These are phyloP conservation scores for Kuschelorhynchus macadamiae DNA, from an alignment of 2,888 invertebrate species.

Conservation along the genomic window DNA sequence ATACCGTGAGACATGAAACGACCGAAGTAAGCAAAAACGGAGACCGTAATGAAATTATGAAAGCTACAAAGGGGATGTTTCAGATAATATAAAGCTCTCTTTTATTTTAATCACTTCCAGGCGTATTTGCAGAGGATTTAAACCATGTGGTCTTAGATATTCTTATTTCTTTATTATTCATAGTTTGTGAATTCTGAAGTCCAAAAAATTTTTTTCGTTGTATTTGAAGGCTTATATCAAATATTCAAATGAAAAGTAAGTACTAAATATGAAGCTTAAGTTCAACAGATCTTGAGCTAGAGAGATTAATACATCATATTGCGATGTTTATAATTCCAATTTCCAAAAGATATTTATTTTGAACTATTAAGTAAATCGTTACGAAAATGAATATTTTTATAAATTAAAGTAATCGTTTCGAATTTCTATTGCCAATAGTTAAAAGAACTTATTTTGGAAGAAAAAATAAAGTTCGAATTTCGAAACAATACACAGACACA, in stretches of 20 bases:
- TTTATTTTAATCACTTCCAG: conserved; percentile 40
- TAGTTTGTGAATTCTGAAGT: no score
- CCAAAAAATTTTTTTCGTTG: no score
- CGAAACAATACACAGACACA: background rate
- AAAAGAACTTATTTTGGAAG: background rate
- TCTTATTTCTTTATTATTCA: background rate
- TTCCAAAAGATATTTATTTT: no score
- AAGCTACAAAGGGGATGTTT: conserved; percentile 43
- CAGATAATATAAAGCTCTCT: conserved; percentile 32
- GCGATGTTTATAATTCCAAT: no score
- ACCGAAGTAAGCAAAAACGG: conserved; percentile 38
- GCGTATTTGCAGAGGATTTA: conserved; percentile 28
- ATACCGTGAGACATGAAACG: conserved; percentile 37
- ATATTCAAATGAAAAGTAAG: no score
- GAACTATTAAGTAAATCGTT: no score
- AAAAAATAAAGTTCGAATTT: background rate
- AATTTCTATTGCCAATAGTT: background rate
- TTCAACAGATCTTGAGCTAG: no score
- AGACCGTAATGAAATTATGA: conserved; percentile 43
- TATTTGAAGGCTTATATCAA: no score
- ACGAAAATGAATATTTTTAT: no score
- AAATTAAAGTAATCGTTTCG: background rate
- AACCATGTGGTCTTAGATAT: conserved; percentile 5
- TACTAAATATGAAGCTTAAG: no score
- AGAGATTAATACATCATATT: no score